Percentiles rank a stretch among this genome's conserved stretches.
phyloP scores from a whole-genome alignment of 1,140 invertebrate genomes.

The Nomia melanderi region DNA sequence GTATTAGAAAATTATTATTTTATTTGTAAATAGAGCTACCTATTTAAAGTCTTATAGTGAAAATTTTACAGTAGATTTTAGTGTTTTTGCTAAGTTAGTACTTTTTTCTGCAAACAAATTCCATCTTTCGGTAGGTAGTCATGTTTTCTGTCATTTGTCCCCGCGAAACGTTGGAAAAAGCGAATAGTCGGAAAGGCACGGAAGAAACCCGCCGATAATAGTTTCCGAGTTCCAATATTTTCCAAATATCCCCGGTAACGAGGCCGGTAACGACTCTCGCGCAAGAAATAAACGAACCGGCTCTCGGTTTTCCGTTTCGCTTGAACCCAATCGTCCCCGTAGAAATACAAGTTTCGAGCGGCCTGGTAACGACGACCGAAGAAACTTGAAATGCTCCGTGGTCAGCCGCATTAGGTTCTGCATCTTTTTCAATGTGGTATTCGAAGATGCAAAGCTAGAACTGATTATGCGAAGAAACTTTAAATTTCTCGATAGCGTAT shows the following conservation, averaged over 20 bases:
- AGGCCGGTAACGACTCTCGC: conserved; percentile 18
- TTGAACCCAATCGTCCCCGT: conserved; percentile 23
- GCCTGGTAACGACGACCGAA: conserved; percentile 30
- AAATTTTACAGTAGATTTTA: too few relatives aligned
- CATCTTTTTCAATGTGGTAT: conserved; percentile 7
- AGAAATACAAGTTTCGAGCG: conserved; percentile 50
- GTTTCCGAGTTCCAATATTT: conserved; percentile 32
- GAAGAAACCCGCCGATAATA: neutral
- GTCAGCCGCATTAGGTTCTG: conserved; percentile 26
- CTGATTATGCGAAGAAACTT: too few relatives aligned
- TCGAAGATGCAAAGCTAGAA: too few relatives aligned
- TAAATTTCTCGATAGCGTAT: too few relatives aligned
- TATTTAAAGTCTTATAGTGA: too few relatives aligned
- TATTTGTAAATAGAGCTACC: too few relatives aligned
- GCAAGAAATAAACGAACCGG: conserved; percentile 37
- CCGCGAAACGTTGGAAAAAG: too few relatives aligned
- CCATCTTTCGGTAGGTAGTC: neutral
- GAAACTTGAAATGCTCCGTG: conserved; percentile 12
- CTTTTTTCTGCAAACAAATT: too few relatives aligned
- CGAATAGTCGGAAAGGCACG: too few relatives aligned
- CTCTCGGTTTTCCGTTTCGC: conserved; percentile 31
- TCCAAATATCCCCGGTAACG: conserved; percentile 15
- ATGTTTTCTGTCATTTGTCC: too few relatives aligned
- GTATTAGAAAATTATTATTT: too few relatives aligned
- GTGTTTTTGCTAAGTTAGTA: too few relatives aligned